Evolutionary conservation across 2,888 invertebrate genomes (phyloP).

Genomic region (Thera britannica): DNA sequence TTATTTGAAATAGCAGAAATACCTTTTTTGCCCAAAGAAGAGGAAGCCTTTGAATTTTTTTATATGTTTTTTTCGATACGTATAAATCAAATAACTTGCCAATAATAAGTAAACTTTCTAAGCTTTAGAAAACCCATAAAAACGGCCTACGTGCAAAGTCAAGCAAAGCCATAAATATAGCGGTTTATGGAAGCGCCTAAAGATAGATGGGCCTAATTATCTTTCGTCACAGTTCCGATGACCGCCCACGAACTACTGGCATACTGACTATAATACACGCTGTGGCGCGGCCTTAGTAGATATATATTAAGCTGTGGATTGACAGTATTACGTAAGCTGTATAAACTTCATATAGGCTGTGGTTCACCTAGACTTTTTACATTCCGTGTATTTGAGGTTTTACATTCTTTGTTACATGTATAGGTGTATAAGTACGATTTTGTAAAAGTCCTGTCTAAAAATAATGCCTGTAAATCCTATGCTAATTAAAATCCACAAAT

Average conservation of each 20-base stretch:
- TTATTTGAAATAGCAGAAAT: too few species aligned
- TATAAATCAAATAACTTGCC: constrained; percentile 1
- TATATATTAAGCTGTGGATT: background rate
- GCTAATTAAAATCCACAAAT: too few species aligned
- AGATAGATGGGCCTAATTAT: constrained; percentile 53
- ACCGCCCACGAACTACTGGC: constrained; percentile 31
- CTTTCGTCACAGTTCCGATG: constrained; percentile 39
- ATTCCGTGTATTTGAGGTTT: too few species aligned
- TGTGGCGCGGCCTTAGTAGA: background rate
- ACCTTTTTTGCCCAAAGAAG: too few species aligned
- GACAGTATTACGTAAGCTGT: background rate
- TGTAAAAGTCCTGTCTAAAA: too few species aligned
- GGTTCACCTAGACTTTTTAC: too few species aligned
- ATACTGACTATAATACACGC: background rate
- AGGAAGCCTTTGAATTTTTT: too few species aligned
- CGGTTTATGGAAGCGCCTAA: constrained; percentile 49
- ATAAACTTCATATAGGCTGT: background rate
- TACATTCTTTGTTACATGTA: too few species aligned
- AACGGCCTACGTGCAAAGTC: constrained; percentile 38
- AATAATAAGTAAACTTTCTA: constrained; percentile 21
- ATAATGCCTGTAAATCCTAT: too few species aligned
- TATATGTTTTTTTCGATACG: too few species aligned
- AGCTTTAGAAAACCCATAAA: constrained; percentile 26
- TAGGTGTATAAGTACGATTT: too few species aligned
- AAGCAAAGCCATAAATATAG: constrained; percentile 41